Evolutionary conservation across 2,888 invertebrate genomes (phyloP), one percentile per base, ranked within the genome.

Genomic region (Carabus problematicus): DNA sequence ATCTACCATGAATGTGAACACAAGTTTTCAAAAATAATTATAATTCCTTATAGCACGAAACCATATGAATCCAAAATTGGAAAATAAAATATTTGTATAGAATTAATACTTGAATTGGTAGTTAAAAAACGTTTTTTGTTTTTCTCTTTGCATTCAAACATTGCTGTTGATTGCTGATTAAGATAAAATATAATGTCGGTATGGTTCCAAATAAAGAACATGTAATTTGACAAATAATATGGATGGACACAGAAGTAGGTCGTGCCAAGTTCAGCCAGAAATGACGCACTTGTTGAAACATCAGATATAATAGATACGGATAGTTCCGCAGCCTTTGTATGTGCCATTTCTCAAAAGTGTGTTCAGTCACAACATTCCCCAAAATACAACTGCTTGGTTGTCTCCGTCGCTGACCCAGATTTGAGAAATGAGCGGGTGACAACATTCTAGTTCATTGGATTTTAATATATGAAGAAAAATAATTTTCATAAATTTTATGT

Each of bases 201-300:
- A 29, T 29, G 29, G 29, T 63, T 63, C 54, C 58, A 47, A 56
- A 56, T 19, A 66, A 66, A 66, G 41, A 66, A 47, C 49, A 40
- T 19, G 40, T 58, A 66, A 47, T 58, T 49, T 66, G 66, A 66
- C 66, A 66, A 66, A 58, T 58, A 59, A 41, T 42, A 42, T 29
- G 52, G 19, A 52, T 18, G 9, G 52, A 52, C 42, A 39, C 45
- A 41, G 39, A 41, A 54, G 45, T 49, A 56, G 8, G 40, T 47
- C 59, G 4, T 45, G 66, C 66, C 66, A 66, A 66, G 49, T 66
- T 56, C 59, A 41, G 58, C 59, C 40, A 29, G 40, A 19, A n/a
- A 58, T 45, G 43, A 58, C 59, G 59, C 66, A 66, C 66, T 66
- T 66, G 66, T 66, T 66, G 66, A 66, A 59, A 40, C 66, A 56